Evolutionary conservation across 2,888 invertebrate genomes (phyloP).

Genomic region (Morinoia aosen): DNA sequence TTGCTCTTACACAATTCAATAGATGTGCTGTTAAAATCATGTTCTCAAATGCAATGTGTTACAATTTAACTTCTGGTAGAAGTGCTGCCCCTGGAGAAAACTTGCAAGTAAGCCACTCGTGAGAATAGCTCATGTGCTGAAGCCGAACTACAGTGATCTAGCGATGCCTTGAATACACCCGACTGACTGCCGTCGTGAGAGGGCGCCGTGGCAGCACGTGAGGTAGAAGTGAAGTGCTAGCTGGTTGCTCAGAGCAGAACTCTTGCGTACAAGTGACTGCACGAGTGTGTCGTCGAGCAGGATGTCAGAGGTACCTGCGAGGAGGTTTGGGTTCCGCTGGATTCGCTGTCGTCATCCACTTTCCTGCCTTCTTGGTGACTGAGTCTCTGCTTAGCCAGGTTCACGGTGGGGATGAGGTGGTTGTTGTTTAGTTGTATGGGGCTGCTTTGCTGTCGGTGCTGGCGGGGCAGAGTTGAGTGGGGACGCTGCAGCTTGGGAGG

Average conservation of each 20-base stretch:
- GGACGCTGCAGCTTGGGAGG: constrained; percentile 44
- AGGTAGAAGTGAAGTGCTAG: not conserved
- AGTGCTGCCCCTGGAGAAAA: not conserved
- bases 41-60: not conserved
- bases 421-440: constrained; percentile 25
- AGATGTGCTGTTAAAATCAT: not conserved
- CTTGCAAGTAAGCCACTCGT: not conserved
- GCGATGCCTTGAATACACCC: not conserved
- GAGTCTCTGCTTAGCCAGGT: constrained; percentile 37
- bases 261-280: not conserved
- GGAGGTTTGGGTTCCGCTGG: constrained; percentile 5
- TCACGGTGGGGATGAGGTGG: constrained; percentile 24
- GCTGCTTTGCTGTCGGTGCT: constrained; percentile 7
- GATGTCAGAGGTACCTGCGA: not conserved
- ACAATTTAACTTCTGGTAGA: not conserved
- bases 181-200: not conserved
- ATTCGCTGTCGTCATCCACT: constrained; percentile 18
- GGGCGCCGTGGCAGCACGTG: not conserved
- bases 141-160: not conserved
- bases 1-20: not conserved
- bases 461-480: constrained; percentile 24
- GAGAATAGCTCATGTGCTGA: not conserved
- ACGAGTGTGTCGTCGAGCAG: not conserved
- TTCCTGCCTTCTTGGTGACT: constrained; percentile 43
- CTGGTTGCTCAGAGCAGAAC: not conserved